phyloP scores from a whole-genome alignment of 2,888 invertebrate species.

The Minunthozetes semirufus region DNA sequence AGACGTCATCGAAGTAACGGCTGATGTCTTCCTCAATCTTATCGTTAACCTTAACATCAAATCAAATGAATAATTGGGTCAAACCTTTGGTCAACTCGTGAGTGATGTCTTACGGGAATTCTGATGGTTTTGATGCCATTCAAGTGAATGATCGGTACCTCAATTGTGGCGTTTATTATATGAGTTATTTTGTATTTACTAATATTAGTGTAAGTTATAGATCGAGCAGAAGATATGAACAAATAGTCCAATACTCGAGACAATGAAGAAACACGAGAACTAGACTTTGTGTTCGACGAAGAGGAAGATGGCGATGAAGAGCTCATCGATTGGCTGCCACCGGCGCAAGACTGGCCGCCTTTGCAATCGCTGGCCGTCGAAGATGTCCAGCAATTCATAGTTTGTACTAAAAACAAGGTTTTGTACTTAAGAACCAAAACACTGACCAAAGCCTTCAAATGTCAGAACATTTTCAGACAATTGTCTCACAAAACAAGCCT shows the following conservation, averaged over 20 bases:
- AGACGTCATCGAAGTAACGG: conserved; percentile 67
- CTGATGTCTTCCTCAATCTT: conserved; percentile 35
- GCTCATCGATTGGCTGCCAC: neutral
- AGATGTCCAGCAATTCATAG: conserved; percentile 11
- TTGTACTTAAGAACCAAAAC: neutral
- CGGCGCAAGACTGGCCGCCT: neutral
- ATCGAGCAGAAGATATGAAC: conserved; percentile 6
- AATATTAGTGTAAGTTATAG: conserved; percentile 26
- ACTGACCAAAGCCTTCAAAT: no score
- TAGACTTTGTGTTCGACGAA: neutral
- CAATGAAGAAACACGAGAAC: neutral
- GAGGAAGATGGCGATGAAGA: neutral
- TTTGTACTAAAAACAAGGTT: neutral
- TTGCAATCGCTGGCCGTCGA: neutral
- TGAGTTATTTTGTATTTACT: conserved; percentile 29
- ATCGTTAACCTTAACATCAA: conserved; percentile 18
- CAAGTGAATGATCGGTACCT: conserved; percentile 28
- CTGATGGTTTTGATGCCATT: conserved; percentile 30
- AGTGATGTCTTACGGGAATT: conserved; percentile 27
- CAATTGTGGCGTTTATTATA: conserved; percentile 34
- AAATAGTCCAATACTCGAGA: conserved; percentile 14
- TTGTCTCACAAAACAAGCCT: neutral
- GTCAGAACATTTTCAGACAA: neutral
- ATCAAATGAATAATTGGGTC: neutral
- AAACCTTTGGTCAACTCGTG: neutral